These are phyloP conservation scores for Nesoenas mayeri DNA, from an alignment of 2,113 vertebrate species.

Conservation along the genomic window DNA sequence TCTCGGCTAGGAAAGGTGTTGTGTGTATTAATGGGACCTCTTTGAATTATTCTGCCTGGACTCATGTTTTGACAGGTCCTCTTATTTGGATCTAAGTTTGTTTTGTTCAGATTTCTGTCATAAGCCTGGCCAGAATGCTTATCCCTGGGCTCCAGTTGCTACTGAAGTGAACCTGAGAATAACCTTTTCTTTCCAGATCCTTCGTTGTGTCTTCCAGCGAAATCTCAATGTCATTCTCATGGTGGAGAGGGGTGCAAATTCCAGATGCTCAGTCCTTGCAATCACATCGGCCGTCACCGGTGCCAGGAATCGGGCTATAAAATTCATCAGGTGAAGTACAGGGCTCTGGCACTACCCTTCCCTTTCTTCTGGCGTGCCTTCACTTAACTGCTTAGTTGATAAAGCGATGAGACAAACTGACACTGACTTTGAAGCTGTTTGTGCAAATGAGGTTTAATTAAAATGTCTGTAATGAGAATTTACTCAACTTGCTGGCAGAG, in stretches of 20 bases:
- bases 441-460: conserved; percentile 42
- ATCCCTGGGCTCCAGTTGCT: not conserved
- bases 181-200: conserved; percentile 61
- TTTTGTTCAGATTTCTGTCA: not conserved
- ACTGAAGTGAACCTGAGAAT: not conserved
- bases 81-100: not conserved
- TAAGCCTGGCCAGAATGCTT: not conserved
- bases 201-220: conserved; percentile 78
- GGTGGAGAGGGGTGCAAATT: conserved; percentile 68
- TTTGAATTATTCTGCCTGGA: not conserved
- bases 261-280: conserved; percentile 50
- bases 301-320: conserved; percentile 80
- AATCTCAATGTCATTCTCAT: conserved; percentile 87
- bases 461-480: conserved; percentile 7
- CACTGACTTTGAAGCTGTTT: conserved; percentile 15
- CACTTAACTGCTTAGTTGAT: not conserved
- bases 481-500: not conserved
- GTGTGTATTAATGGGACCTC: not conserved
- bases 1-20: not conserved
- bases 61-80: not conserved
- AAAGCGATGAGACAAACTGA: not conserved
- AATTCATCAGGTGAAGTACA: conserved; percentile 86
- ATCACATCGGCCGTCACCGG: conserved; percentile 67
- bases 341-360: not conserved
- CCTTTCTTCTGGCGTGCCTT: not conserved